Conservation (phyloP, 1,140 invertebrate genomes). For the Kradibia gibbosae region DNA sequence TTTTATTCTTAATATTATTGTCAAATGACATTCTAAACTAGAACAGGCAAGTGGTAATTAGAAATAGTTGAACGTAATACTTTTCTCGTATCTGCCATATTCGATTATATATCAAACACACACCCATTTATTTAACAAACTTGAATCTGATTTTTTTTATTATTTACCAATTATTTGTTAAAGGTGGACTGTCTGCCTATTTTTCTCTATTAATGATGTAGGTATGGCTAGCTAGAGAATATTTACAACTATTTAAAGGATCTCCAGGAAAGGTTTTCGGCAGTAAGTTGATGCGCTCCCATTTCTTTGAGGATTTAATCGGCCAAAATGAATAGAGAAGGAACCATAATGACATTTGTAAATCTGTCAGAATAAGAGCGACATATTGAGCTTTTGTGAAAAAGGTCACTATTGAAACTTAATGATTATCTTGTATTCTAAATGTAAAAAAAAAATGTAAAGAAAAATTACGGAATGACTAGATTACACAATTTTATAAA, state of each 20-base stretch:
- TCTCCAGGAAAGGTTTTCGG: background rate
- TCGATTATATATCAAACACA: background rate
- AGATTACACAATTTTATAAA: background rate
- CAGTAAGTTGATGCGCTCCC: background rate
- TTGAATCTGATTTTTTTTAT: background rate
- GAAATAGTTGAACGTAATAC: background rate
- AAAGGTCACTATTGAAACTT: background rate
- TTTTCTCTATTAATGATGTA: slow-evolving; percentile 19
- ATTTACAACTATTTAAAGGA: background rate
- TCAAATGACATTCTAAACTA: background rate
- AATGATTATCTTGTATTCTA: background rate
- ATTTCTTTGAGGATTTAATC: background rate
- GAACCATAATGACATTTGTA: background rate
- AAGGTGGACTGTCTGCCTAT: background rate
- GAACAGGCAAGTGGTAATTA: background rate
- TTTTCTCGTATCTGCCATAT: background rate
- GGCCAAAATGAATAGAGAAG: background rate
- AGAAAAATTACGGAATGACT: background rate
- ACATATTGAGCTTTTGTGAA: background rate
- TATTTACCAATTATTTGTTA: slow-evolving; percentile 8
- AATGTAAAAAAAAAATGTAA: background rate
- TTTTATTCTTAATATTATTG: background rate
- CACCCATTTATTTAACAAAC: background rate
- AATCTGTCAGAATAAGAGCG: background rate
- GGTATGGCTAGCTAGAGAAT: background rate